Evolutionary conservation across 2,888 invertebrate genomes (phyloP).

Genomic region (Acrobasis repandana): DNA sequence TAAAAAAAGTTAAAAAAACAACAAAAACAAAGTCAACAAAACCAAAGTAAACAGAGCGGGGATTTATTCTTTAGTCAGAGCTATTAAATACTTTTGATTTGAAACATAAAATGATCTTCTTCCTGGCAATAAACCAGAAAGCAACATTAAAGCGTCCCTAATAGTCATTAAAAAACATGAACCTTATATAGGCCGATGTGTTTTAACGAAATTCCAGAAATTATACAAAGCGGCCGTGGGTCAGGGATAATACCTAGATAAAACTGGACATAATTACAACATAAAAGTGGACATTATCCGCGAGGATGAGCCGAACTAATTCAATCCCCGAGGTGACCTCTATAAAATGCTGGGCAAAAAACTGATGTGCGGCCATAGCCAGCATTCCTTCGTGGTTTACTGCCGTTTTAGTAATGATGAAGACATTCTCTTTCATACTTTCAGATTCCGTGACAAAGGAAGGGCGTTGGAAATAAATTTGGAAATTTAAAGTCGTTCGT

Average conservation of each 20-base stretch:
- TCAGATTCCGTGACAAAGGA: conserved; percentile 25
- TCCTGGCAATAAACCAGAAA: conserved; percentile 9
- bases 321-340: conserved; percentile 21
- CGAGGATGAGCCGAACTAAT: conserved; percentile 14
- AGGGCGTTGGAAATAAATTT: conserved; percentile 25
- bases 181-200: conserved; percentile 4
- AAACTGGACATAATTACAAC: conserved; percentile 24
- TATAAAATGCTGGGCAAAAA: conserved; percentile 19
- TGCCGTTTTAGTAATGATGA: conserved; percentile 14
- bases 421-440: conserved; percentile 13
- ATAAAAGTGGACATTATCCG: conserved; percentile 20
- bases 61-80: neutral
- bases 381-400: conserved; percentile 17
- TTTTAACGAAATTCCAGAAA: conserved; percentile 11
- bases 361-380: conserved; percentile 1
- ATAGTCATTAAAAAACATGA: conserved; percentile 12
- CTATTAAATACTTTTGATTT: neutral
- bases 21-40: neutral
- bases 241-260: conserved; percentile 20
- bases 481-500: conserved; percentile 9
- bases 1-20: neutral
- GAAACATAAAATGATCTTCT: neutral
- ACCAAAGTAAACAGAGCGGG: neutral
- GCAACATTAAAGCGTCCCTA: conserved; percentile 5
- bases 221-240: neutral